These are phyloP conservation scores for Elgaria multicarinata DNA, from an alignment of 2,113 vertebrate genomes.

Conservation along the genomic window DNA sequence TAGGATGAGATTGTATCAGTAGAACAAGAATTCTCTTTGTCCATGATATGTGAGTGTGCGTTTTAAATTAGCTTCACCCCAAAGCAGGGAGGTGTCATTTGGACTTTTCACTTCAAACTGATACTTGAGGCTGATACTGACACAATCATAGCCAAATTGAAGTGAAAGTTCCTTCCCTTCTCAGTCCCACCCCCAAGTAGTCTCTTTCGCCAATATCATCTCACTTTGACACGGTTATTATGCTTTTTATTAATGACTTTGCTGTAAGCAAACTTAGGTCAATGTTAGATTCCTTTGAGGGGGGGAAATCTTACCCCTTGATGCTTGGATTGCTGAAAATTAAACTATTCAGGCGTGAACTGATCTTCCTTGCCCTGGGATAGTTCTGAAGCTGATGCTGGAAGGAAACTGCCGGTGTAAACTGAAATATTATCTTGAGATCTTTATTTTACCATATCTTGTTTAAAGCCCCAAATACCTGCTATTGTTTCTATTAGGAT, in stretches of 20 bases:
- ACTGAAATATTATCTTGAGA: not conserved
- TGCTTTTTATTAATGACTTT: not conserved
- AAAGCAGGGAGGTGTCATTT: not conserved
- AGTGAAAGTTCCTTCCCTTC: not conserved
- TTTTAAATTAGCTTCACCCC: not conserved
- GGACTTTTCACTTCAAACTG: not conserved
- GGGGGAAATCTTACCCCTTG: not conserved
- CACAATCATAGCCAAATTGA: not conserved
- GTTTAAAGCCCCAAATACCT: conserved; percentile 12
- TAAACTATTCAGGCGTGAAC: not conserved
- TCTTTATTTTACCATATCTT: not conserved
- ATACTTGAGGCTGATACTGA: not conserved
- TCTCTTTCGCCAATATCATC: not conserved
- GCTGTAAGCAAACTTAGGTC: not conserved
- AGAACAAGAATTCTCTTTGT: not conserved
- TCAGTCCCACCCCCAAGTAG: not conserved
- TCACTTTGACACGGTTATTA: not conserved
- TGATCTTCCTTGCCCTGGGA: not conserved
- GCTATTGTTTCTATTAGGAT: conserved; percentile 80
- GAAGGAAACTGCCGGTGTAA: not conserved
- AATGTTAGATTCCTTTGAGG: not conserved
- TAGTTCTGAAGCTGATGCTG: not conserved
- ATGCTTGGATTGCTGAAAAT: not conserved
- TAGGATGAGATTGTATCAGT: not conserved
- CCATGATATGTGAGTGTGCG: not conserved